Conservation (phyloP, 2,888 invertebrate genomes). For the Polymixis lichenea region DNA sequence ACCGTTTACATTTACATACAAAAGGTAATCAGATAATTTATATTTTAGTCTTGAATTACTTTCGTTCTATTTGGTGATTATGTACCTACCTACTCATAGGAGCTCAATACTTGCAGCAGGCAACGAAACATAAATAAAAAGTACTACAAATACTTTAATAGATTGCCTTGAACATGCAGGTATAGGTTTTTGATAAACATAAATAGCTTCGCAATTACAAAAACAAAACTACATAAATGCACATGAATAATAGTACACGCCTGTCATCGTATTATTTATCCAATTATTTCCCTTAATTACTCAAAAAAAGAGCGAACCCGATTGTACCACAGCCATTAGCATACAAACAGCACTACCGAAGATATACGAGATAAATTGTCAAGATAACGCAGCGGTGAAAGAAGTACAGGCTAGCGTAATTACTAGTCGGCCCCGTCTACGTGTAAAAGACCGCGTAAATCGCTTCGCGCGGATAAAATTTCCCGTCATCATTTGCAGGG, state of each 20-base stretch:
- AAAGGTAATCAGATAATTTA: constrained; percentile 61
- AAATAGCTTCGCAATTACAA: constrained; percentile 29
- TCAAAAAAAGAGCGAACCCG: constrained; percentile 55
- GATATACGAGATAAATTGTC: constrained; percentile 86
- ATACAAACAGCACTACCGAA: constrained; percentile 84
- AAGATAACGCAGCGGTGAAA: constrained; percentile 84
- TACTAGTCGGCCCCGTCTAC: constrained; percentile 75
- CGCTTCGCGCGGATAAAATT: constrained; percentile 61
- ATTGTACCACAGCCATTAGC: constrained; percentile 81
- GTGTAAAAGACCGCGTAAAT: constrained; percentile 71
- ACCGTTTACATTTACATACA: constrained; percentile 63
- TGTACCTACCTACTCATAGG: neutral
- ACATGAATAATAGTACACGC: constrained; percentile 39
- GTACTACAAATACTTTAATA: neutral
- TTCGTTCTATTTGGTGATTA: constrained; percentile 32
- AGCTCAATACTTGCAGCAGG: neutral
- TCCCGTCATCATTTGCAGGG: constrained; percentile 54
- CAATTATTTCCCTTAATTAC: constrained; percentile 64
- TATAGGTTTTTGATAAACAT: constrained; percentile 7
- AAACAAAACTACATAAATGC: constrained; percentile 32
- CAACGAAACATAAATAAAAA: neutral
- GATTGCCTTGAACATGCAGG: neutral
- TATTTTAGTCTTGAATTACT: constrained; percentile 41
- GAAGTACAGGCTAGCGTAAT: constrained; percentile 81
- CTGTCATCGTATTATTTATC: constrained; percentile 58